Evolutionary conservation across 2,113 vertebrate species (phyloP), one percentile per base, ranked within the genome.

Genomic region (Hyperopisus bebe): DNA sequence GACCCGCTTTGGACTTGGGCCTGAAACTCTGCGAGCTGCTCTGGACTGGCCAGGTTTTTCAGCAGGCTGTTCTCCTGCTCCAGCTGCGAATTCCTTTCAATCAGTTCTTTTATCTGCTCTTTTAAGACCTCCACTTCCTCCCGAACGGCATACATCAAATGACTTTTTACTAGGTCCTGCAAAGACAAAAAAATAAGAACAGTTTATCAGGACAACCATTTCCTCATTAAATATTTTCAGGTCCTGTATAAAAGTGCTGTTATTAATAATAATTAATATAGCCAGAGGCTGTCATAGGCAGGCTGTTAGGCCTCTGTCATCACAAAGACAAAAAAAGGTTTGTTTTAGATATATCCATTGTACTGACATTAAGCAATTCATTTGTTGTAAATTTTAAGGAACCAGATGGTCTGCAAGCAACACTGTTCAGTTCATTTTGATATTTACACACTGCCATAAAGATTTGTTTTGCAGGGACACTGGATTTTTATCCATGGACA

Each of bases 121-220:
- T 99, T 99, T 3, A 99, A 95, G 82, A 99, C 98, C 94, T 99
- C 98, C 92, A 99, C 98, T 90, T 99, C 98, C 95, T 99, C 98
- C 46, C 98, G 96, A 2, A 99, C 98, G 0, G 98, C 98, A 0
- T 98, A 99, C 98, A 99, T 99, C 95, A 99, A 95, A 93, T 99
- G 98, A 92, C 97, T 98, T 94, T 99, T 99, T 17, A 99, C 98
- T 91, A 99, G 95, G 93, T 99, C 98, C 98, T 99, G 92, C 0
- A 89, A 2, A 27, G 44, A 0, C 0, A 0, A 6, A 77, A 51
- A 88, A 82, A 77, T 9, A 91, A 10, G 55, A 24, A 89, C n/a
- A 15, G 31, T 13, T 24, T 15, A 80, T 19, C n/a, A 13, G 21
- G 48, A 35, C 17, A 80, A 82, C 31, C n/a, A 27, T 39, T 88